These are phyloP conservation scores for Procambarus virginalis DNA, from an alignment of 1,140 invertebrate genomes.

Conservation along the genomic window DNA sequence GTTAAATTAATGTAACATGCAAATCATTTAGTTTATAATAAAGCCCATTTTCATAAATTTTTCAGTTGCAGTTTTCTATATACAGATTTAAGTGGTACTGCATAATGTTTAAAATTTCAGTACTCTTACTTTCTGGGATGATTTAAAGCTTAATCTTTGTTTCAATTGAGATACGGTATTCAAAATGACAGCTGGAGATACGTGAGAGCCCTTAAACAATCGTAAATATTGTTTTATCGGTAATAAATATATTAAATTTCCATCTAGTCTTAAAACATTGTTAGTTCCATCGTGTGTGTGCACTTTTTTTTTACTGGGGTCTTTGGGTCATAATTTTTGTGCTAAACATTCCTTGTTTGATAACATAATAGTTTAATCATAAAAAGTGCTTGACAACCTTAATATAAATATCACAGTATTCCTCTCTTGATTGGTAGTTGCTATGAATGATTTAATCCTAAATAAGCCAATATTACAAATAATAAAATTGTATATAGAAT, in stretches of 20 bases:
- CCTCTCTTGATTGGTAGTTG: background rate
- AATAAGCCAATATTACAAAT: background rate
- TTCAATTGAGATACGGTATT: background rate
- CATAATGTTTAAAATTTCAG: no score
- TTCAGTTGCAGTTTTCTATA: no score
- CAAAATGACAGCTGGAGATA: background rate
- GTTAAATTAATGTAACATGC: no score
- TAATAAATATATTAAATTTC: background rate
- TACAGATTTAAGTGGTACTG: no score
- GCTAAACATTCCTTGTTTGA: background rate
- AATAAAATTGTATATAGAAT: background rate
- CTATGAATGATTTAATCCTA: background rate
- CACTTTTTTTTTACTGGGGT: background rate
- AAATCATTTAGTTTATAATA: no score
- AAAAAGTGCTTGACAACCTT: background rate
- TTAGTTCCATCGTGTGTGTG: background rate
- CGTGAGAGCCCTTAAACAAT: background rate
- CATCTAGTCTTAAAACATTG: background rate
- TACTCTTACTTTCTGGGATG: no score
- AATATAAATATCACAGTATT: background rate
- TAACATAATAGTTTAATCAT: background rate
- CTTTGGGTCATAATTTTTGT: background rate
- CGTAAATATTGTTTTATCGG: background rate
- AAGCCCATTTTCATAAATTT: no score
- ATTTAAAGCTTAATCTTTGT: no score